Evolutionary conservation across 2,888 invertebrate genomes (phyloP).

Genomic region (Entomobrya multifasciata): DNA sequence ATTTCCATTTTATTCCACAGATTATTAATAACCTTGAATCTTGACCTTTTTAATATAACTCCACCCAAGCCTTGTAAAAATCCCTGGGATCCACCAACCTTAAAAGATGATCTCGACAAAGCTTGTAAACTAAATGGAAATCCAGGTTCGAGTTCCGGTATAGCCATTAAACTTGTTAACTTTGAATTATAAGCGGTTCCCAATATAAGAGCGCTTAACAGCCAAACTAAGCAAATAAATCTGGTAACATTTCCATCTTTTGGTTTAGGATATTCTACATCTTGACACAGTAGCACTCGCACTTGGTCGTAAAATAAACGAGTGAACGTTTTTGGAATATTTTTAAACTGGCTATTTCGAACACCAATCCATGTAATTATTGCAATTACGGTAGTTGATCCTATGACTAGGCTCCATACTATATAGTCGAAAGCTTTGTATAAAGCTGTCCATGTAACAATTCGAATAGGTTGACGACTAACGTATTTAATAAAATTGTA

Average conservation of each 20-base stretch:
- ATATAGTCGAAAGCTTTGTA: slow-evolving; percentile 30
- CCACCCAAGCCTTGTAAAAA: slow-evolving; percentile 51
- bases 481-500: slow-evolving; percentile 62
- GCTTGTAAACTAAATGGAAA: slow-evolving; percentile 47
- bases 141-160: slow-evolving; percentile 37
- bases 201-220: slow-evolving; percentile 26
- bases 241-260: neutral
- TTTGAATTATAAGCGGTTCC: slow-evolving; percentile 52
- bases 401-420: neutral
- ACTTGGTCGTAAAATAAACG: neutral
- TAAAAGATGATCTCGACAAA: neutral
- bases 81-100: slow-evolving; percentile 26
- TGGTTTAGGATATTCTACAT: neutral
- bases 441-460: slow-evolving; percentile 31
- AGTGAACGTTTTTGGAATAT: neutral
- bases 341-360: neutral
- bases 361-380: slow-evolving; percentile 36
- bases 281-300: slow-evolving; percentile 16
- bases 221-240: neutral
- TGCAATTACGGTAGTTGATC: neutral
- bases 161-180: slow-evolving; percentile 49
- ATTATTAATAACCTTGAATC: slow-evolving; percentile 27
- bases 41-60: slow-evolving; percentile 29
- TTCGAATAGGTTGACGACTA: neutral
- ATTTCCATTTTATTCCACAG: slow-evolving; percentile 30